A percentile compares a stretch with the other conserved stretches of the same genome.
phyloP scores from a whole-genome alignment of 2,888 invertebrate species.

The Sclerodermus sp. region DNA sequence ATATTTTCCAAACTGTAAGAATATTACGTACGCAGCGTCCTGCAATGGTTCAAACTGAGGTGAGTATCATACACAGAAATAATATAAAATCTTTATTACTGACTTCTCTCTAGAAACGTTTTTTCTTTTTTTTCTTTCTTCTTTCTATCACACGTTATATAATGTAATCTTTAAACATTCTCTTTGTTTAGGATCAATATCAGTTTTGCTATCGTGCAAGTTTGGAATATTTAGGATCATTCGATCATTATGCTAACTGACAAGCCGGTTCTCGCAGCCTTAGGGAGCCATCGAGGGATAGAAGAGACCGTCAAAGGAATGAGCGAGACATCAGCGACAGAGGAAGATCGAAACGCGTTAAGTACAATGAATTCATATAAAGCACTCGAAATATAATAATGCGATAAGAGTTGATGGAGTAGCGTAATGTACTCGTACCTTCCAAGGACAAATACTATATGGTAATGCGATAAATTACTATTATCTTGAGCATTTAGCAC shows the following conservation, averaged over 20 bases:
- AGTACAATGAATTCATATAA: conserved; percentile 24
- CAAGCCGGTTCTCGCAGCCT: conserved; percentile 54
- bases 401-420: conserved; percentile 1
- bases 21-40: conserved; percentile 97
- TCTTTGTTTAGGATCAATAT: conserved; percentile 98
- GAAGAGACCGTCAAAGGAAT: conserved; percentile 44
- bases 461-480: conserved; percentile 14
- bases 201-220: conserved; percentile 99
- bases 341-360: conserved; percentile 54
- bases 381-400: conserved; percentile 1
- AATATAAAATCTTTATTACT: background rate
- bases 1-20: conserved; percentile 98
- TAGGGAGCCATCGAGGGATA: conserved; percentile 44
- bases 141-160: no score
- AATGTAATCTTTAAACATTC: no score
- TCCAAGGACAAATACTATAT: conserved; percentile 30
- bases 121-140: conserved; percentile 56
- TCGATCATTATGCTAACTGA: conserved; percentile 94
- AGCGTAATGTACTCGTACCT: conserved; percentile 25
- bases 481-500: conserved; percentile 18
- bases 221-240: conserved; percentile 96
- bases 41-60: conserved; percentile 99
- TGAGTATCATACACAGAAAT: conserved; percentile 51
- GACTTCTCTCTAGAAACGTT: conserved; percentile 1
- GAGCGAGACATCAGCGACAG: conserved; percentile 46